Conservation (phyloP, 2,797 vertebrate genomes). For the Cygnus olor region DNA sequence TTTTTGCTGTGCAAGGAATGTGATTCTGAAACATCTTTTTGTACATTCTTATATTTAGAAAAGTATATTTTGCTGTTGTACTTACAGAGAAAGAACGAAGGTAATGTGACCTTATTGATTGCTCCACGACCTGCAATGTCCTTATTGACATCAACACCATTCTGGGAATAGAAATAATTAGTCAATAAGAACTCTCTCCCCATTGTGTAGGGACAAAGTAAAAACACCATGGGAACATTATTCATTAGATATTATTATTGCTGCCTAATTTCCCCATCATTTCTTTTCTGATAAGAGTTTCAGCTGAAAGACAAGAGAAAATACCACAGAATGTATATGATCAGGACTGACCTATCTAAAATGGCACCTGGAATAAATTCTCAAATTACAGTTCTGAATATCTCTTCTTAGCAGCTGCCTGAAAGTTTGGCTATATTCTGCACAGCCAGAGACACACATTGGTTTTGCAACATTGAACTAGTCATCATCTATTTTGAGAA, state of each 20-base stretch:
- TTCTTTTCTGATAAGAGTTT: not conserved
- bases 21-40: not conserved
- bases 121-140: not conserved
- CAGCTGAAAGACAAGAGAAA: not conserved
- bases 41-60: not conserved
- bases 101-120: constrained; percentile 35
- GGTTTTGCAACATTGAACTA: not conserved
- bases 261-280: not conserved
- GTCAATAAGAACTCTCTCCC: constrained; percentile 22
- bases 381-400: not conserved
- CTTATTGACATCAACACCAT: constrained; percentile 35
- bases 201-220: not conserved
- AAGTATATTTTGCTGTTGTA: not conserved
- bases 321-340: not conserved
- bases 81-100: not conserved
- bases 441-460: not conserved
- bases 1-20: not conserved
- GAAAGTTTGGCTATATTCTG: not conserved
- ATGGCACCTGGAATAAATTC: not conserved
- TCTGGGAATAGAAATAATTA: constrained; percentile 54
- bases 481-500: not conserved
- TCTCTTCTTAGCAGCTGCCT: not conserved
- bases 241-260: not conserved
- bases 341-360: not conserved
- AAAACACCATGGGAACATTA: not conserved